Base-by-base conservation (phyloP, 2,888 invertebrate genomes). In the Lasioglossum calceatum region DNA sequence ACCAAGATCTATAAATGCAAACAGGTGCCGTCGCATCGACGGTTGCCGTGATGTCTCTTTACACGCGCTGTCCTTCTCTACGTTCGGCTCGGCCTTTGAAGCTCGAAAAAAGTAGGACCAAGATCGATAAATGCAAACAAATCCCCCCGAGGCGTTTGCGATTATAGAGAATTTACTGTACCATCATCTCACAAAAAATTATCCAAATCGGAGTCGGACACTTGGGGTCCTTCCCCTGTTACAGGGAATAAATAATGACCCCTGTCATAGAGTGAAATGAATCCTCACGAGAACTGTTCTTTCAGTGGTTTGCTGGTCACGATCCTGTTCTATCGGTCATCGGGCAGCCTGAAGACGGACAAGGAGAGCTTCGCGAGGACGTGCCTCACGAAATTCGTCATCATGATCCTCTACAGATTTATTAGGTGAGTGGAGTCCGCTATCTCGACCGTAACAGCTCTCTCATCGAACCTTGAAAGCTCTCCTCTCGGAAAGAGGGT, bases 291-390 rank as follows among this genome's bases (percentile, higher is more conserved):
- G 58, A 8, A 2, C 16, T 4, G 67, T 23, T 27, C 23, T 87
- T 82, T 32, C 94, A 98, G 98, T 90, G 98, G 98, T 10, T 96
- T 98, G 93, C 95, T 98, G 92, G 98, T 98, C 5, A 97, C 98
- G 2, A 98, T 98, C 94, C 96, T 98, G 76, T 98, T 98, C 95
- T 98, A 98, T 95, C 97, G 98, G 74, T 97, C 97, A 0, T 95
- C 97, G 88, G 97, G 97, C 87, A 95, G 96, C 82, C 95, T 97
- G 72, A 96, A 97, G 73, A 95, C 95, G 54, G 97, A 97, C 89
- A 95, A 96, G 81, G 96, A 95, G 81, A 96, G 96, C 70, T 96
- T 95, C 92, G 79, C 95, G 32, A 93, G 91, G 81, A 93, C 94
- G 7, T 95, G 95, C 89, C 89, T 93, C 10, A 91, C 92, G n/a